These are phyloP conservation scores for Drosophila quadrilineata DNA, from an alignment of 1,140 invertebrate genomes.

Conservation along the genomic window DNA sequence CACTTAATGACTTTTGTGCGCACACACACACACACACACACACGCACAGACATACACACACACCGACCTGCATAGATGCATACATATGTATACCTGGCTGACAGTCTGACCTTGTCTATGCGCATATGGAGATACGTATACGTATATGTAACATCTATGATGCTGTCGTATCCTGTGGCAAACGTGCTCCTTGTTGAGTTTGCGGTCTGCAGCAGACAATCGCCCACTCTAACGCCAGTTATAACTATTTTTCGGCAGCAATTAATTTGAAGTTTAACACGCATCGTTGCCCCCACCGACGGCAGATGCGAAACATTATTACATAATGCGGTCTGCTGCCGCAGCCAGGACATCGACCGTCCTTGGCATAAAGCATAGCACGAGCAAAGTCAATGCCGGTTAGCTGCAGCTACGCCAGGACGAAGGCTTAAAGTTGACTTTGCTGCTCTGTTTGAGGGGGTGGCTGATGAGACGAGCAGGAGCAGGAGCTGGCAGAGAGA, in stretches of 20 bases:
- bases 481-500: neutral
- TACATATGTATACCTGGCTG: no score
- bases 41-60: conserved; percentile 13
- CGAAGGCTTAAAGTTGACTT: no score
- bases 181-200: conserved; percentile 66
- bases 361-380: no score
- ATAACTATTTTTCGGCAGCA: conserved; percentile 65
- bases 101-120: conserved; percentile 41
- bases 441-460: no score
- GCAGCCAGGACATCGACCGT: neutral
- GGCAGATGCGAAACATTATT: conserved; percentile 45
- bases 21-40: conserved; percentile 33
- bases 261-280: conserved; percentile 73
- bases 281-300: conserved; percentile 22
- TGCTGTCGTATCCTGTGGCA: conserved; percentile 35
- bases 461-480: no score
- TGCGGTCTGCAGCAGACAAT: conserved; percentile 60
- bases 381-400: conserved; percentile 18
- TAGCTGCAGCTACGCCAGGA: conserved; percentile 8
- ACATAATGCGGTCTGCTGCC: conserved; percentile 48
- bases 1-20: conserved; percentile 74
- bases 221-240: conserved; percentile 9
- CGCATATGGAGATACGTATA: neutral
- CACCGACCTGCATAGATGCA: neutral
- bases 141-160: no score